Percentiles rank a stretch among this genome's conserved stretches.
Evolutionary conservation across 2,888 invertebrate species (phyloP).

Genomic region (Drosophila fungiperda): DNA sequence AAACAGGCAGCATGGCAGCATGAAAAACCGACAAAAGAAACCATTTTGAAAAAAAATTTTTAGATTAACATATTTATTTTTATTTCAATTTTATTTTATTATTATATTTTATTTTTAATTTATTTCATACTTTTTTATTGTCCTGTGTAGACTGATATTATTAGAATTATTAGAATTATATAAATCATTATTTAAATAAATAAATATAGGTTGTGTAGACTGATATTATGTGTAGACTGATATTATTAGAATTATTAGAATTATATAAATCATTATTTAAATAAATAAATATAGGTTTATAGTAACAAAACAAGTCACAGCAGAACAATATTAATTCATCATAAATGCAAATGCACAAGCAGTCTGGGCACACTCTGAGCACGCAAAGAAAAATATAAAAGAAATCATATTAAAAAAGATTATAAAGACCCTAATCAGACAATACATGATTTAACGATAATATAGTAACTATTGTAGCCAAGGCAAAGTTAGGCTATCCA

Average conservation of each 20-base stretch:
- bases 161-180: too few relatives aligned
- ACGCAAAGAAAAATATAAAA: background rate
- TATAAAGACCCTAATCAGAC: too few relatives aligned
- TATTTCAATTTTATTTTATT: background rate
- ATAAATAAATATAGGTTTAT: background rate
- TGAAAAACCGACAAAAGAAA: slow-evolving; percentile 48
- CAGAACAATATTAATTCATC: background rate
- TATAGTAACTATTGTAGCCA: background rate
- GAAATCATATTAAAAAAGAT: background rate
- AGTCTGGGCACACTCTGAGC: background rate
- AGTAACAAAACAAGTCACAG: background rate
- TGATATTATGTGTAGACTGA: background rate
- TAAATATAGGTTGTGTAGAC: too few relatives aligned
- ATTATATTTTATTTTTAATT: background rate
- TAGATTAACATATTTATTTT: background rate
- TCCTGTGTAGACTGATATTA: background rate
- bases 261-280: background rate
- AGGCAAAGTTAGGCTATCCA: slow-evolving; percentile 29
- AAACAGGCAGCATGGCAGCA: slow-evolving; percentile 67
- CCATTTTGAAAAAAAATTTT: background rate
- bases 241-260: too few relatives aligned
- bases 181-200: too few relatives aligned
- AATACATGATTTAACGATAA: background rate
- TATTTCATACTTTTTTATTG: background rate
- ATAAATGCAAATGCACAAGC: background rate